A percentile compares a stretch with the other conserved stretches of the same genome.
Evolutionary conservation across 2,797 vertebrate species (phyloP).

Genomic region (Emydoidea blandingii): DNA sequence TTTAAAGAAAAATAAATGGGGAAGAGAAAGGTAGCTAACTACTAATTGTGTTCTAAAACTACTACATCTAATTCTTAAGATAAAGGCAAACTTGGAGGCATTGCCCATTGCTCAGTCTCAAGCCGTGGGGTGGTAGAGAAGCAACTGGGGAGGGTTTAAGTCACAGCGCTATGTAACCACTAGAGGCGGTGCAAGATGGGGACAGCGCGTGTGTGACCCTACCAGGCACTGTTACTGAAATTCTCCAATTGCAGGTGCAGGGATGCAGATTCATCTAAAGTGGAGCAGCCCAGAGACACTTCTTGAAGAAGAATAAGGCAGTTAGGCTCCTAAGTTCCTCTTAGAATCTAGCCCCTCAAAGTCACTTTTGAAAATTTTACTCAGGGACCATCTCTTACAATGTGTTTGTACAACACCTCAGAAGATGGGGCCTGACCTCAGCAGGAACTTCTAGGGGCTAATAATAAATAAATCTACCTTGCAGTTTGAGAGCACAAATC

Average conservation of each 20-base stretch:
- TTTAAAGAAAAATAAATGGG: background rate
- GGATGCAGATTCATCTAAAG: background rate
- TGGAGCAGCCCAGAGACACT: background rate
- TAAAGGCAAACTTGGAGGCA: background rate
- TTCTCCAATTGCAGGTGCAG: background rate
- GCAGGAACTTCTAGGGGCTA: background rate
- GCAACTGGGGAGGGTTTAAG: background rate
- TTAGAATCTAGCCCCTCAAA: background rate
- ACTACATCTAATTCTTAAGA: background rate
- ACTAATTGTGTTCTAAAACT: background rate
- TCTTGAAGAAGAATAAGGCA: background rate
- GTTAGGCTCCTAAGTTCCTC: background rate
- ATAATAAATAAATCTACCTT: background rate
- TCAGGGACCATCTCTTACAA: background rate
- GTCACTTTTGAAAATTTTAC: background rate
- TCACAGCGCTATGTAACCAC: background rate
- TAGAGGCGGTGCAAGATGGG: background rate
- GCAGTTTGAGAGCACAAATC: background rate
- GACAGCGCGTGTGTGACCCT: background rate
- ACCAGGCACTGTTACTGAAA: background rate
- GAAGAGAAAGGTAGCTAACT: background rate
- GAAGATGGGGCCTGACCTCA: background rate
- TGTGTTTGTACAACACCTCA: background rate
- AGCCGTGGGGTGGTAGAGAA: background rate
- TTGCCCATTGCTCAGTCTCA: background rate